Conservation (phyloP, 2,888 invertebrate genomes). For the Ditylenchus weischeri region DNA sequence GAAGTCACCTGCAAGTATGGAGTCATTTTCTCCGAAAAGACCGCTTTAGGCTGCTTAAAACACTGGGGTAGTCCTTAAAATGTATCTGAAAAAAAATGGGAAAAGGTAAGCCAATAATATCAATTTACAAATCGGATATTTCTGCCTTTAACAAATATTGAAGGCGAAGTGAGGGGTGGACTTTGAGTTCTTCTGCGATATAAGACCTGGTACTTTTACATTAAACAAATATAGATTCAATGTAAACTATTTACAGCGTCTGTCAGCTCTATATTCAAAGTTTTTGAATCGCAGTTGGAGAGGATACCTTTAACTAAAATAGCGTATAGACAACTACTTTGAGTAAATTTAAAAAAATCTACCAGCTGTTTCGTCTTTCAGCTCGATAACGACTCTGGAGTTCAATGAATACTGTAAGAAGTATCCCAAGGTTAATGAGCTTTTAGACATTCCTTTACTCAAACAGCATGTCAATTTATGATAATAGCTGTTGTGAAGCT, state of each 20-base stretch:
- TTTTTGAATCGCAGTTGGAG: neutral
- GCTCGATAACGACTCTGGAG: constrained; percentile 29
- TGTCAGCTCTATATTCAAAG: constrained; percentile 11
- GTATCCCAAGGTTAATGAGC: constrained; percentile 17
- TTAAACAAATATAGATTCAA: too few relatives aligned
- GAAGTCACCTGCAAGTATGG: neutral
- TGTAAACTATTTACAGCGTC: neutral
- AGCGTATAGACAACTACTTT: too few relatives aligned
- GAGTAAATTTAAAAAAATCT: too few relatives aligned
- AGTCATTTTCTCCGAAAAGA: constrained; percentile 19
- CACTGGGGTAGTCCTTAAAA: constrained; percentile 18
- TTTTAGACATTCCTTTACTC: neutral
- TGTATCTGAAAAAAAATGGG: constrained; percentile 4
- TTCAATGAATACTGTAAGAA: constrained; percentile 20
- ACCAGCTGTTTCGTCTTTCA: constrained; percentile 34
- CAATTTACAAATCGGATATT: constrained; percentile 21
- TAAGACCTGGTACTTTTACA: neutral
- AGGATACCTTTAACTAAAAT: constrained; percentile 4
- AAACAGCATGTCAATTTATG: too few relatives aligned
- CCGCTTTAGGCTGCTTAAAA: constrained; percentile 16
- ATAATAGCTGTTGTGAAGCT: too few relatives aligned
- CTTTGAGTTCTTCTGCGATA: constrained; percentile 20
- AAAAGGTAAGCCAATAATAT: too few relatives aligned
- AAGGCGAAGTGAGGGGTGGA: constrained; percentile 8
- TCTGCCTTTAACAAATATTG: constrained; percentile 23